These are phyloP conservation scores for Cybosia mesomella DNA, from an alignment of 2,888 invertebrate genomes.

Conservation along the genomic window DNA sequence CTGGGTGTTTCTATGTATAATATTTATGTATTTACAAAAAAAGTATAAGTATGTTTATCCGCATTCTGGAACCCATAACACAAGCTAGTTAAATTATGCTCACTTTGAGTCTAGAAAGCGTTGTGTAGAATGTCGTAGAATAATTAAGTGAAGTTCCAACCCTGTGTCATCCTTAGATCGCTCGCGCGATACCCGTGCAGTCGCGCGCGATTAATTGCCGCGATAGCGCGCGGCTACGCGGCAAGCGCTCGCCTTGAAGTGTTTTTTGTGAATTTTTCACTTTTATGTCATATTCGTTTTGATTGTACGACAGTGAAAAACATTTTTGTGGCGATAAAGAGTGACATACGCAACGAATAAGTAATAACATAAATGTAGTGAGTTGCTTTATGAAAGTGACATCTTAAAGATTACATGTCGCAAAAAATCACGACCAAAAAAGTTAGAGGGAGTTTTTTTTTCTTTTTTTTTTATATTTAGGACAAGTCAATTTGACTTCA, in stretches of 20 bases:
- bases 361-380: slow-evolving; percentile 22
- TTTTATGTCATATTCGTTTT: slow-evolving; percentile 51
- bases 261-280: slow-evolving; percentile 52
- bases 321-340: slow-evolving; percentile 30
- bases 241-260: slow-evolving; percentile 51
- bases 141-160: not conserved
- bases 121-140: no score
- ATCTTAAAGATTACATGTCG: not conserved
- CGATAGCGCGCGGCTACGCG: slow-evolving; percentile 64
- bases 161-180: slow-evolving; percentile 63
- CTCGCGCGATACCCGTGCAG: slow-evolving; percentile 63
- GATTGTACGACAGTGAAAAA: slow-evolving; percentile 40
- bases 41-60: no score
- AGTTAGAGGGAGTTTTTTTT: not conserved
- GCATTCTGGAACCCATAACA: no score
- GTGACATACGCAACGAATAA: slow-evolving; percentile 15
- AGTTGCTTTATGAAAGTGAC: slow-evolving; percentile 8
- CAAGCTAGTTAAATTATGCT: no score
- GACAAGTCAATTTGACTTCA: no score
- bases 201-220: slow-evolving; percentile 71
- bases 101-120: no score
- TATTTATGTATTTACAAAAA: no score
- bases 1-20: no score
- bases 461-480: no score
- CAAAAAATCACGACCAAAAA: not conserved